Evolutionary conservation across 2,888 invertebrate genomes (phyloP), one percentile per base, ranked within the genome.

Genomic region (Limnephilus rhombicus): DNA sequence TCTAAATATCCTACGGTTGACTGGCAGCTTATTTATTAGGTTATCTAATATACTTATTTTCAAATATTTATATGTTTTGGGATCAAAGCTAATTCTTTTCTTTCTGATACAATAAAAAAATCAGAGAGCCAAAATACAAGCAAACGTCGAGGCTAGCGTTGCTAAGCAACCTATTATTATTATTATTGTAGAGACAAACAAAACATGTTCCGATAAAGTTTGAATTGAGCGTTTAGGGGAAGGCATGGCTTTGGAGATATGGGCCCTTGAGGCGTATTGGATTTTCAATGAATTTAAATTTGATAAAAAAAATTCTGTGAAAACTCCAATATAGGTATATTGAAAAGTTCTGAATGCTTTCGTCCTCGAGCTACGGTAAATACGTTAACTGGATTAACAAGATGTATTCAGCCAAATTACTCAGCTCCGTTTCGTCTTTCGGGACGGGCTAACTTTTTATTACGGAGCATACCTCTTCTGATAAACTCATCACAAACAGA

Each of bases 331-430:
- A 83, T 5, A 31, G 31, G 31, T 31, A 31, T 37, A 18, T 37
- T 5, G 83, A 31, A 53, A 83, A 83, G 83, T 83, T 83, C 24
- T 83, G 83, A 83, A 83, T 83, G 83, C 31, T 37, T 15, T 83
- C 83, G 34, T 83, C 34, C 34, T 83, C 24, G 9, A 83, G 29
- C 53, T 53, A 86, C 37, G 37, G 83, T 34, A 83, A 83, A 31
- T 86, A 83, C 31, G 83, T 37, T 45, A 80, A 49, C 81, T 49
- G 81, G 49, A 89, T 82, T 80, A n/a, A 88, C 11, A 37, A 90
- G 90, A 90, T 85, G 81, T 81, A 91, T 88, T 91, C 87, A 82
- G 80, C 15, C 85, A 89, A 91, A 91, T 91, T 89, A 91, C 88
- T 87, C 31, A 68, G 31, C 80, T 81, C 18, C 18, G 85, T 85